Evolutionary conservation across 1,140 invertebrate genomes (phyloP), one percentile per base, ranked within the genome.

Genomic region (Bombus ignitus): DNA sequence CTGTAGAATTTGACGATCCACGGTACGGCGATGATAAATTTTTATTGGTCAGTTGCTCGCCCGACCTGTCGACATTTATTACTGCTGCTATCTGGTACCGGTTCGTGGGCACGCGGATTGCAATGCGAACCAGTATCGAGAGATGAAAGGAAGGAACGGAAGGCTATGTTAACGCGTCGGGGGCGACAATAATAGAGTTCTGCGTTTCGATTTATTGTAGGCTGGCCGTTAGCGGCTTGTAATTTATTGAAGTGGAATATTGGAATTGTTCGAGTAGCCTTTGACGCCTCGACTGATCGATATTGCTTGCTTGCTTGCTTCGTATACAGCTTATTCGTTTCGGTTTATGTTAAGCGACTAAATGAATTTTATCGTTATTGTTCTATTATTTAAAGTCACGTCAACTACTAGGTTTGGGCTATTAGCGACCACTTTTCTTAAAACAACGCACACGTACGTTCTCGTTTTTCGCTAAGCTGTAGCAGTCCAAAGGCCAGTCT

Each of bases 141-240:
- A 75, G 42, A 75, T 32, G 73, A 53, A 53, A 53, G 73, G 32
- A 75, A 75, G 44, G 73, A 75, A 75, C 73, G 44, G 73, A 75
- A 75, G 73, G 44, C 73, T 75, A 53, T 75, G 73, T 53, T 75
- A 53, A 53, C n/a, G 73, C 37, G 73, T 53, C 73, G 32, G 44
- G 32, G 73, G 44, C 44, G 73, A 75, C 73, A 75, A 75, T 75
- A 75, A 75, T 75, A 75, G 73, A 75, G 73, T 75, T 75, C 44
- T 75, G 32, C 73, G 44, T 53, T 75, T 25, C 73, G 73, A 75
- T 75, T 75, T 75, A 53, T 66, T 13, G 73, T 35, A 53, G 44
- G 32, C 42, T 15, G 32, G 5, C n/a, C 44, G 42, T 75, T 35
- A 75, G n/a, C 18, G 32, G 42, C 6, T 25, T 75, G 32, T 75